Evolutionary conservation across 2,113 vertebrate species (phyloP).

Genomic region (Pterocles gutturalis): DNA sequence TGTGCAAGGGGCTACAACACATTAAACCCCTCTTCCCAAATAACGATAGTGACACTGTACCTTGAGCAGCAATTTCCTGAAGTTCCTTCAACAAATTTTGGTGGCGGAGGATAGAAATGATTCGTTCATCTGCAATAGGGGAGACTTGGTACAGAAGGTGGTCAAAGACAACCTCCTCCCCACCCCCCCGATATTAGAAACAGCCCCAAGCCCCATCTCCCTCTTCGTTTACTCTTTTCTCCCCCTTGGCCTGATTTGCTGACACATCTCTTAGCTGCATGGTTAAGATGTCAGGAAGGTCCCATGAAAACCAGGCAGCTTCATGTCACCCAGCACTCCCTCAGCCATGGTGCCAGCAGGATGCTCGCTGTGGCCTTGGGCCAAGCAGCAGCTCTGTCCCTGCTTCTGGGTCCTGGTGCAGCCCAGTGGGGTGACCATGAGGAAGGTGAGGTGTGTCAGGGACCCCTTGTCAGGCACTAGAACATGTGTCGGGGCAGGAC

Average conservation of each 20-base stretch:
- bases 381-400: neutral
- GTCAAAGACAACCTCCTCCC: neutral
- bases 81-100: constrained; percentile 91
- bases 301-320: neutral
- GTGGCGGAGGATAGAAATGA: constrained; percentile 90
- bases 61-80: constrained; percentile 89
- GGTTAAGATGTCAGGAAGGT: neutral
- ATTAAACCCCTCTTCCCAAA: neutral
- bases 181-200: neutral
- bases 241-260: neutral
- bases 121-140: constrained; percentile 85
- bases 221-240: neutral
- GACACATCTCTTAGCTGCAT: neutral
- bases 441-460: neutral
- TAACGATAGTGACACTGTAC: constrained; percentile 71
- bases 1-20: neutral
- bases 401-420: neutral
- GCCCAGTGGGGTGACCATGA: neutral
- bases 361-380: neutral
- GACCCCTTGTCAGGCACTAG: neutral
- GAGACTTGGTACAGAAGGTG: neutral
- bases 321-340: neutral
- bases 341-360: accelerated
- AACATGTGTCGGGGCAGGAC: neutral
- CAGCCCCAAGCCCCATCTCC: neutral